Evolutionary conservation across 2,888 invertebrate genomes (phyloP).

Genomic region (Idaea straminata): DNA sequence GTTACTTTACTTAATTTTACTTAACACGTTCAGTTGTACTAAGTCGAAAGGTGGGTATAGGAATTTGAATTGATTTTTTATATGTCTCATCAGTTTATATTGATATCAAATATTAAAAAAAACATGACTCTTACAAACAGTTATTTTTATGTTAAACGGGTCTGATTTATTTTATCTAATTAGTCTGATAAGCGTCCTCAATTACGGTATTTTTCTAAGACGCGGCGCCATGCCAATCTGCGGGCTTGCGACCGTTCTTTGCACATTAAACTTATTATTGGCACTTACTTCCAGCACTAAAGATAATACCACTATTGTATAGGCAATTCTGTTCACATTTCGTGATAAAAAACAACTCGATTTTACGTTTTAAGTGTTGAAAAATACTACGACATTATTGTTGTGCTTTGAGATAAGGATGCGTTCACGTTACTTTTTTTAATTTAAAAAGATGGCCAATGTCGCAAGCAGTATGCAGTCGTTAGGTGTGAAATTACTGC

Average conservation of each 20-base stretch:
- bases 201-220: slow-evolving; percentile 56
- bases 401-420: slow-evolving; percentile 55
- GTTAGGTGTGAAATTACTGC: slow-evolving; percentile 47
- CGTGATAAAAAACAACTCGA: slow-evolving; percentile 63
- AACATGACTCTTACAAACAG: neutral
- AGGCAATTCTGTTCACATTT: slow-evolving; percentile 66
- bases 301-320: slow-evolving; percentile 71
- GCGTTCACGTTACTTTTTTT: slow-evolving; percentile 43
- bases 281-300: slow-evolving; percentile 66
- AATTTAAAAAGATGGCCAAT: slow-evolving; percentile 51
- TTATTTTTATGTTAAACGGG: slow-evolving; percentile 7
- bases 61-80: no score
- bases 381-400: slow-evolving; percentile 58
- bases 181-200: slow-evolving; percentile 33
- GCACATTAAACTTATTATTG: slow-evolving; percentile 71
- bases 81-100: no score
- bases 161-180: slow-evolving; percentile 30
- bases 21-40: no score
- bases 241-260: slow-evolving; percentile 48
- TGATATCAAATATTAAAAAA: no score
- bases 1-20: no score
- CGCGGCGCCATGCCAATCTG: slow-evolving; percentile 44
- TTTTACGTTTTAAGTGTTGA: slow-evolving; percentile 68
- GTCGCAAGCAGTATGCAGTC: slow-evolving; percentile 38
- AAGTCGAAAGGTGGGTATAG: no score